Conservation (phyloP, 92 coral and sea anemone species). For the Anthopleura xanthogrammica region DNA sequence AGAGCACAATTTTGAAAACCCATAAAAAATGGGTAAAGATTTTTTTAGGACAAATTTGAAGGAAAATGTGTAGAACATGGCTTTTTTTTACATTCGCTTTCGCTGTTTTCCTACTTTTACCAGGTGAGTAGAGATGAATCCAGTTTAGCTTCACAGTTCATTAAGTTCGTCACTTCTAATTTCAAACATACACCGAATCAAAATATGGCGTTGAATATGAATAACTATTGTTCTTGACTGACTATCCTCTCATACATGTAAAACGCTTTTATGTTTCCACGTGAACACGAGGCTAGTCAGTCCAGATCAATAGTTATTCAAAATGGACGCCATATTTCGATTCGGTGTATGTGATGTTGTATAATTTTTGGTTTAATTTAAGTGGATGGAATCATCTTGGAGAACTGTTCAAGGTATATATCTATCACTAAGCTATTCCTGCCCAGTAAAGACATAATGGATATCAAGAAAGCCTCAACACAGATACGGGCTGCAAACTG, state of each 20-base stretch:
- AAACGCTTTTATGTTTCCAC: too few species aligned
- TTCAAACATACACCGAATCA: too few species aligned
- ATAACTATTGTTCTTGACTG: too few species aligned
- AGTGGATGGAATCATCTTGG: slow-evolving; percentile 17
- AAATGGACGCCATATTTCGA: too few species aligned
- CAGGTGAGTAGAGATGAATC: neutral
- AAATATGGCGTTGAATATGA: too few species aligned
- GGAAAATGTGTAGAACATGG: neutral
- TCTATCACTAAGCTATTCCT: slow-evolving; percentile 13
- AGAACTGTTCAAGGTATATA: slow-evolving; percentile 1
- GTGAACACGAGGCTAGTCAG: too few species aligned
- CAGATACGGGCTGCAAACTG: neutral
- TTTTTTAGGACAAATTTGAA: neutral
- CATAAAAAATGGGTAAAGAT: neutral
- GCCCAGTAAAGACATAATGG: neutral
- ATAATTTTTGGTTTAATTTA: neutral
- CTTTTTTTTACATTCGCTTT: neutral
- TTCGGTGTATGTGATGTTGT: neutral
- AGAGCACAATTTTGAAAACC: neutral
- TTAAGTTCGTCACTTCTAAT: neutral
- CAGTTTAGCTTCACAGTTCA: neutral
- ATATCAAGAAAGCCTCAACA: neutral
- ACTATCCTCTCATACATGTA: too few species aligned
- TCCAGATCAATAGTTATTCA: too few species aligned
- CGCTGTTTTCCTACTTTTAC: neutral